These are phyloP conservation scores for Agriotes lineatus DNA, from an alignment of 2,888 invertebrate species.

Conservation along the genomic window DNA sequence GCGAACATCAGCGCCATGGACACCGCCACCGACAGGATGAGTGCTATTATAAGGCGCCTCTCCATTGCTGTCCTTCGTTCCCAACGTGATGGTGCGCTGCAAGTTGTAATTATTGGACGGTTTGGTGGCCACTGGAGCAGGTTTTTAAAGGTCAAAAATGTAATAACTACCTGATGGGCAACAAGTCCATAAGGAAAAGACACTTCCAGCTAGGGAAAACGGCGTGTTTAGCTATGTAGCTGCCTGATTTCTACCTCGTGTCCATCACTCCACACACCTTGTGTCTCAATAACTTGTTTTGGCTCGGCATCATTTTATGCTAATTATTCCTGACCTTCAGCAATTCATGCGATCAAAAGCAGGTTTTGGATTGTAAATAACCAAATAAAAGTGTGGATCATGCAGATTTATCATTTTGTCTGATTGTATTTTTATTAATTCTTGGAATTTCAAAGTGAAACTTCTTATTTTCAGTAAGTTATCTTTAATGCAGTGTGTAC, in stretches of 20 bases:
- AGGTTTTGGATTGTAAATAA: slow-evolving; percentile 6
- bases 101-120: background rate
- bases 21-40: background rate
- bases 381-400: too few relatives aligned
- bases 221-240: background rate
- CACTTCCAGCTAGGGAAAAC: background rate
- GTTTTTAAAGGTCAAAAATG: background rate
- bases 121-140: background rate
- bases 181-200: background rate
- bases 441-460: too few relatives aligned
- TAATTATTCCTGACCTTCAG: background rate
- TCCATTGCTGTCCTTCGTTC: slow-evolving; percentile 4
- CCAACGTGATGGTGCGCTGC: background rate
- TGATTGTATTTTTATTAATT: too few relatives aligned
- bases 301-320: background rate
- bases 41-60: slow-evolving; percentile 1
- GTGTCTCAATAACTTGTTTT: background rate
- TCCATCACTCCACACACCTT: background rate
- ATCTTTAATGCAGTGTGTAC: too few relatives aligned
- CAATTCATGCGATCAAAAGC: slow-evolving; percentile 1
- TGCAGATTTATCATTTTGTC: too few relatives aligned
- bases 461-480: too few relatives aligned
- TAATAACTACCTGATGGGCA: background rate
- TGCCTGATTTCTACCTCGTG: background rate
- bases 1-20: slow-evolving; percentile 3